Evolutionary conservation across 2,113 vertebrate genomes (phyloP), one percentile per base, ranked within the genome.

Genomic region (Ifrita kowaldi): DNA sequence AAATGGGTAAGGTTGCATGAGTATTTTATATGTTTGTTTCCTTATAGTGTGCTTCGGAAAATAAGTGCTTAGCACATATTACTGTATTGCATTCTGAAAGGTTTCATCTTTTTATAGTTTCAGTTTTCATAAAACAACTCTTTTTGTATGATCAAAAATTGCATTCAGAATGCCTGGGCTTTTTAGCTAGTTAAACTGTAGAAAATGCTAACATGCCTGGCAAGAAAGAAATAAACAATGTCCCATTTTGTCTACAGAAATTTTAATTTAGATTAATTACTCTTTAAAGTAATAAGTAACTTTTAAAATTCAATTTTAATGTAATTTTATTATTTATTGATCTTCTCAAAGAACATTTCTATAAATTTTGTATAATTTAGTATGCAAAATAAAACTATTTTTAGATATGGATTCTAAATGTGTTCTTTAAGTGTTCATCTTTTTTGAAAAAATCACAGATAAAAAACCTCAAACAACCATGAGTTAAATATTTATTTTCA

Each of bases 1-100:
- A 82, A 94, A 67, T 75, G 68, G 44, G 33, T 73, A 84, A 78
- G 59, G 37, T 90, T 95, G 90, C 90, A 93, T 97, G 93, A 88
- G 53, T 50, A 67, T 91, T 93, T 94, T 77, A 35, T 77, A 41
- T 68, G 39, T 50, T 91, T 90, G 52, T 71, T 92, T 87, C 68
- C 32, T 84, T 49, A 90, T 6, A 33, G 21, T 5, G 3, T 94
- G 35, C 53, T 88, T 95, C 47, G 41, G 62, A 74, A 95, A 95
- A 84, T n/a, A 93, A 69, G 62, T 81, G 56, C 39, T 67, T 86
- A 84, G 41, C 24, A 91, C 32, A 91, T 81, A 77, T 68, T 70
- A 62, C 28, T 49, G 14, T 62, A 32, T 82, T 68, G 35, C 18
- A 71, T 84, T 95, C 65, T 35, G 7, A 93, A 75, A 90, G 13